Base-by-base conservation (phyloP, 2,113 vertebrate genomes). In the Datnioides undecimradiatus region DNA sequence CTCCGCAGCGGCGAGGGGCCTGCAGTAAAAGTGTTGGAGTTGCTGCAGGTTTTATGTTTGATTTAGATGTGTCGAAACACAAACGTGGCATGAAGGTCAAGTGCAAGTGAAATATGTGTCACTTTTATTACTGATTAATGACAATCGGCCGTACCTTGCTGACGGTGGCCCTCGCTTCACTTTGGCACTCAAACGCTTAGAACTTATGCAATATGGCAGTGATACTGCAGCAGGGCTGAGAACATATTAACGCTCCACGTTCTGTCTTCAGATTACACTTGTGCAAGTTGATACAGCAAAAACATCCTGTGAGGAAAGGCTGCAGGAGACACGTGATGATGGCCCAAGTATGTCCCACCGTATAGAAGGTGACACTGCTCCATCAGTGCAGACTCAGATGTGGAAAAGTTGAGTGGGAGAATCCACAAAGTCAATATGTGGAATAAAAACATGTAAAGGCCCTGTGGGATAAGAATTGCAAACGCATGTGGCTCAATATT, bases 1-100 rank as follows among this genome's bases (percentile, higher is more conserved):
- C 52, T 76, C 80, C 70, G 77, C 77, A 75, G 70, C 51, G 54
- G 29, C 10, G 16, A 58, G 55, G 84, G 54, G 33, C 62, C 45
- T 29, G 51, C 82, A 78, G 69, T 54, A 6, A 80, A 78, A 51
- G 72, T 68, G 43, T 36, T 40, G 43, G 57, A 62, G 21, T 5
- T 62, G 21, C 38, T 8, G 38, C 51, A 16, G 8, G 2, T 2
- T 8, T 38, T 27, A 10, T 19, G 3, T 3, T 51, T 6, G 19
- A 59, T 16, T 49, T 49, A 16, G 45, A 49, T n/a, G 31, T 38
- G 57, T 48, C 12, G 36, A 12, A 45, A 36, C 17, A 10, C 21
- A 58, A 59, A 54, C 1, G 0, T 9, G 8, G 43, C 46, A 41
- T 48, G 40, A 58, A 58, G 51, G 31, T 38, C 36, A 45, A 19